phyloP scores from a whole-genome alignment of 1,140 invertebrate species.

The Macrobrachium nipponense region DNA sequence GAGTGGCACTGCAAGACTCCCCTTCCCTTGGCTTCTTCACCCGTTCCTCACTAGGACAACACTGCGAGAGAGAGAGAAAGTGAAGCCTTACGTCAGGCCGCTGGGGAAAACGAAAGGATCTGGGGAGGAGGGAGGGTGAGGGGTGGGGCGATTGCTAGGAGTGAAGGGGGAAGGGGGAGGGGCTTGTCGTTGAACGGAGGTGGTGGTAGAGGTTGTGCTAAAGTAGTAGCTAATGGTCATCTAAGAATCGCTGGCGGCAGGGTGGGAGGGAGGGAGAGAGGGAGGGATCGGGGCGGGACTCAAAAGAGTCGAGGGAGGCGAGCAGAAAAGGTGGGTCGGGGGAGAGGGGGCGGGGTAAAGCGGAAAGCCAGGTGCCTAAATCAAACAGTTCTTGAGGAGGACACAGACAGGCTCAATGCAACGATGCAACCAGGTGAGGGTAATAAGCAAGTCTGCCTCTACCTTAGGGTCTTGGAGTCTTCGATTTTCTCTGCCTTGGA shows the following conservation, averaged over 20 bases:
- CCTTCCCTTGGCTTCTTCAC: not conserved
- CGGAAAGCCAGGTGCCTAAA: not conserved
- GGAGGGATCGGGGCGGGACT: not conserved
- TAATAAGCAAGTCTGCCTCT: too few relatives aligned
- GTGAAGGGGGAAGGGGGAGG: not conserved
- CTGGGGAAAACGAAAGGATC: not conserved
- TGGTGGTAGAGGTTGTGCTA: not conserved
- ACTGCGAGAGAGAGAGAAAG: conserved; percentile 38
- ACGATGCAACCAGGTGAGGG: too few relatives aligned
- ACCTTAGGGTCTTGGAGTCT: too few relatives aligned
- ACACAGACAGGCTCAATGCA: not conserved
- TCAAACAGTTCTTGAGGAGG: not conserved
- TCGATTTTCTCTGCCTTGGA: too few relatives aligned
- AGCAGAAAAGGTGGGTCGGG: not conserved
- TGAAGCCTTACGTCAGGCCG: not conserved
- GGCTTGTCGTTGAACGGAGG: not conserved
- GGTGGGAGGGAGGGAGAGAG: not conserved
- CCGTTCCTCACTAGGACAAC: conserved; percentile 19
- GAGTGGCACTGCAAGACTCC: not conserved
- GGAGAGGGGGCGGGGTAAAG: not conserved
- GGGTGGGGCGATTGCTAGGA: not conserved
- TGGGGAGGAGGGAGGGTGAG: not conserved
- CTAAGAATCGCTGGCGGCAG: not conserved
- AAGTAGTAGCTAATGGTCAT: not conserved
- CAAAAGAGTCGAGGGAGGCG: not conserved